Conservation (phyloP, 2,797 vertebrate genomes). For the Anabacerthia variegaticeps region DNA sequence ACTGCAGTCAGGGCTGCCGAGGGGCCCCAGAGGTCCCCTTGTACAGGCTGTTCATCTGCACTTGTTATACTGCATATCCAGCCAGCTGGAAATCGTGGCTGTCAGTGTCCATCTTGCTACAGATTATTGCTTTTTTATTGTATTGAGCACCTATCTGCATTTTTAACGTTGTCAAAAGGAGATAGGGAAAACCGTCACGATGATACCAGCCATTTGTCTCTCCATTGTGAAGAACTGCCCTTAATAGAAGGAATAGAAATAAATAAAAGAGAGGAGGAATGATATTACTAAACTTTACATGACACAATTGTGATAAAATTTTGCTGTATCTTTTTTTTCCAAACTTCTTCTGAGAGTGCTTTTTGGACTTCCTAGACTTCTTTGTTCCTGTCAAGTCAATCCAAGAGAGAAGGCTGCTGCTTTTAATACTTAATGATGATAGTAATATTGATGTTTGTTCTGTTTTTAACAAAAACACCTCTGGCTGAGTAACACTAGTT, state of each 20-base stretch:
- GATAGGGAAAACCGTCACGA: rapidly evolving
- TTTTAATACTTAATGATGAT: not conserved
- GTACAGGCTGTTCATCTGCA: not conserved
- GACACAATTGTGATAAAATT: not conserved
- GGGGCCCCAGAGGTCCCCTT: not conserved
- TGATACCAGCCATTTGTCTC: not conserved
- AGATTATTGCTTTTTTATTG: not conserved
- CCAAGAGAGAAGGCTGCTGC: not conserved
- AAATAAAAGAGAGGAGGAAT: not conserved
- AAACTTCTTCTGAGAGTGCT: not conserved
- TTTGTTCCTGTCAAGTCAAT: not conserved
- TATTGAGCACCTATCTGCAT: not conserved
- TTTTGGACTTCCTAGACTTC: not conserved
- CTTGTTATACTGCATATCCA: not conserved
- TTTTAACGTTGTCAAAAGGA: not conserved
- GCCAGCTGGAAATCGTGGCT: not conserved
- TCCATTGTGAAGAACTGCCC: not conserved
- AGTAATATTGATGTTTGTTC: not conserved
- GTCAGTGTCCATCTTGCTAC: not conserved
- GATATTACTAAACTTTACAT: not conserved
- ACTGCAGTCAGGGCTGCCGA: not conserved
- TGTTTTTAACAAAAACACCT: not conserved
- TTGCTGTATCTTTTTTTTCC: not conserved
- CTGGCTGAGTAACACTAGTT: not conserved
- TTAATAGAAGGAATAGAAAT: not conserved